Base-by-base conservation (phyloP, 2,113 vertebrate species). In the Apaloderma vittatum region DNA sequence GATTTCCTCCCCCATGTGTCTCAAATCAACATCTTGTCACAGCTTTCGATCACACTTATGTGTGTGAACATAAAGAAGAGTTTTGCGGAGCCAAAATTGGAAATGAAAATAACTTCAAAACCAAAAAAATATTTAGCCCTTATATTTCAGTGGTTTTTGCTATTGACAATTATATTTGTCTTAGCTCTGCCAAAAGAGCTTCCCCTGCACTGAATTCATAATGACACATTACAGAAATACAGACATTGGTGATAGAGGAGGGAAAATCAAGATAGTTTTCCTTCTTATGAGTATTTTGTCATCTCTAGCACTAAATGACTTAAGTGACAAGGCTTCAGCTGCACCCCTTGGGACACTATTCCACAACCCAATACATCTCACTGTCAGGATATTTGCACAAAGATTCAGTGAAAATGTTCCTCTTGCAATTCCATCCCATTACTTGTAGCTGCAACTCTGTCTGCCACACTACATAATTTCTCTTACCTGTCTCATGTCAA, bases 21-120 rank as follows among this genome's bases (percentile, higher is more conserved):
- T 96, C 82, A 92, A 92, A 94, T 88, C 74, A 73, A 4, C 11
- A 3, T 82, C 83, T 92, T 92, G 85, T 92, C 88, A 92, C 68
- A 86, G 49, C 63, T 93, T 94, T 94, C 92, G 90, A 59, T 86
- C 88, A 92, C 9, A 1, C 43, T 80, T 74, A 58, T 24, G 16
- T 45, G 22, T 62, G 46, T 54, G 62, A 94, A 65, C 0, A 1
- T 70, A 91, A 94, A 72, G 45, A 72, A 43, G 52, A 87, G 18
- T 37, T 92, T 89, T 90, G 34, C 51, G 61, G 36, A 93, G 57
- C 6, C 52, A 80, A 71, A 85, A 14, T 36, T 63, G 30, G 79
- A 96, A 94, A 95, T 55, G 5, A 37, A 54, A 90, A 73, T 6
- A 43, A 70, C 82, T 93, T 87, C 51, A 86, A 91, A 92, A 55